Percentiles rank a stretch among this genome's conserved stretches.
These are phyloP conservation scores for Tetanocera ferruginea DNA, from an alignment of 2,888 invertebrate species.

Conservation along the genomic window DNA sequence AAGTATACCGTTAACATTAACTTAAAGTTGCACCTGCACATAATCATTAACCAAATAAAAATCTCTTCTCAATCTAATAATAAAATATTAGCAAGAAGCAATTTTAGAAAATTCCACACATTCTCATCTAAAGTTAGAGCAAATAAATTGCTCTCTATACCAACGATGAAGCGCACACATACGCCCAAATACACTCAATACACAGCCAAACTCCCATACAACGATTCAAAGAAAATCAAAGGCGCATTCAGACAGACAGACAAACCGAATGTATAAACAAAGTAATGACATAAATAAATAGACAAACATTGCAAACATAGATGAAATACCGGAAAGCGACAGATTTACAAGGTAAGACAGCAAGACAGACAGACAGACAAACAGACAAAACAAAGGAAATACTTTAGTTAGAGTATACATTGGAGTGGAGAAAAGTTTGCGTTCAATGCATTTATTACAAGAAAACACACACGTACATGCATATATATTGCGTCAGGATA, in stretches of 20 bases:
- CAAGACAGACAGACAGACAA: background rate
- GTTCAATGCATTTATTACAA: constrained; percentile 36
- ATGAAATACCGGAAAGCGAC: constrained; percentile 45
- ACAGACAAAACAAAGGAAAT: constrained; percentile 5
- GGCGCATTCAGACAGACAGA: constrained; percentile 27
- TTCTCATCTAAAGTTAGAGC: constrained; percentile 4
- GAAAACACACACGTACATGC: background rate
- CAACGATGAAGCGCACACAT: background rate
- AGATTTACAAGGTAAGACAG: constrained; percentile 38
- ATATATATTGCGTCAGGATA: constrained; percentile 12
- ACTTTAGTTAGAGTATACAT: background rate
- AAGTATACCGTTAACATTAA: too few species aligned
- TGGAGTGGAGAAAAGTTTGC: constrained; percentile 6
- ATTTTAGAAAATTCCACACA: constrained; percentile 33
- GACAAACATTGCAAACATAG: constrained; percentile 39
- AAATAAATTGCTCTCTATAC: constrained; percentile 21
- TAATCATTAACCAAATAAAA: background rate
- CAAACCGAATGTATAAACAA: constrained; percentile 36
- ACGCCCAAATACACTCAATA: background rate
- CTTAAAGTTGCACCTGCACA: too few species aligned
- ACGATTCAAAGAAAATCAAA: constrained; percentile 13
- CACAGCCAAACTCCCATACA: background rate
- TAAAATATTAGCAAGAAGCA: constrained; percentile 33
- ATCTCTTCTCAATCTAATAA: constrained; percentile 32
- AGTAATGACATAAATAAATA: constrained; percentile 44